Evolutionary conservation across 2,797 vertebrate genomes (phyloP).

Genomic region (Oryzias dopingdopingensis): DNA sequence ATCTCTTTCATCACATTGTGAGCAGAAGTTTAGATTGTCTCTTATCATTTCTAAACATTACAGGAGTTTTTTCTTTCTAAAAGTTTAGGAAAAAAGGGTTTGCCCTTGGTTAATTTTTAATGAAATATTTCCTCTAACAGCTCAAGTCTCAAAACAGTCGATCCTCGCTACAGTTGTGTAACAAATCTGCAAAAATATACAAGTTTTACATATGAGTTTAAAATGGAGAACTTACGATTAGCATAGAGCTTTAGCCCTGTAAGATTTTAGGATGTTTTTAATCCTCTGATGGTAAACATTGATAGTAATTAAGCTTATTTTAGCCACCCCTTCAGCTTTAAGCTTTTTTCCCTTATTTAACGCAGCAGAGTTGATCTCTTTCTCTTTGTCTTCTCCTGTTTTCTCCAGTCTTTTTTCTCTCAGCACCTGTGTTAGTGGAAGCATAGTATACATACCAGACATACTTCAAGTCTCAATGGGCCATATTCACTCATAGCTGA

Average conservation of each 20-base stretch:
- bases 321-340: neutral
- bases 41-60: slow-evolving; percentile 8
- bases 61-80: neutral
- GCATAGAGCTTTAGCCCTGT: no score
- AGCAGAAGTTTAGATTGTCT: slow-evolving; percentile 28
- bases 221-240: no score
- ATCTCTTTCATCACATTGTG: slow-evolving; percentile 6
- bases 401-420: slow-evolving; percentile 26
- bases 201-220: no score
- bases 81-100: no score
- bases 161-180: no score
- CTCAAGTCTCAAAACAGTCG: no score
- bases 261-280: neutral
- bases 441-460: slow-evolving; percentile 78
- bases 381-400: slow-evolving; percentile 26
- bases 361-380: slow-evolving; percentile 20
- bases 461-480: slow-evolving; percentile 75
- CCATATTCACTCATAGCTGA: slow-evolving; percentile 67
- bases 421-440: slow-evolving; percentile 79
- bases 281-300: slow-evolving; percentile 2
- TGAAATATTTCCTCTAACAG: no score
- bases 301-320: slow-evolving; percentile 3
- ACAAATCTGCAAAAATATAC: no score
- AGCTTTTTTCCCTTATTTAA: slow-evolving; percentile 44
- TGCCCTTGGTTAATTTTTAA: no score